These are phyloP conservation scores for Sebastes kiyomatsui DNA, from an alignment of 2,797 vertebrate species.

Conservation along the genomic window DNA sequence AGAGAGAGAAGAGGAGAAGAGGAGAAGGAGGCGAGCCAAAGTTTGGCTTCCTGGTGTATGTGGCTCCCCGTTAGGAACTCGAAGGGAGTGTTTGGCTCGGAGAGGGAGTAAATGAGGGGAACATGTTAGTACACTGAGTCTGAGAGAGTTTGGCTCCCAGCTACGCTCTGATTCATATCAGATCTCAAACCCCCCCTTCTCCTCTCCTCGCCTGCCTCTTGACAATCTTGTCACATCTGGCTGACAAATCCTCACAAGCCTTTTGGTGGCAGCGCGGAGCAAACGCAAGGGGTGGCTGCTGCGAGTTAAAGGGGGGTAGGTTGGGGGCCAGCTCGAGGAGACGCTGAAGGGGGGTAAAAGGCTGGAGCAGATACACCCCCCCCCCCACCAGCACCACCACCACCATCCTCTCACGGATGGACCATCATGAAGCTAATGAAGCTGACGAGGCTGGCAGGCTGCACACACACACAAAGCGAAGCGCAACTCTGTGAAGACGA, in stretches of 20 bases:
- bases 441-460: constrained; percentile 78
- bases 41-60: constrained; percentile 58
- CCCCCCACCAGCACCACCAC: neutral
- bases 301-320: constrained; percentile 13
- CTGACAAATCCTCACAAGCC: constrained; percentile 92
- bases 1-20: neutral
- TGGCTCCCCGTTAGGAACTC: constrained; percentile 71
- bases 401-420: constrained; percentile 68
- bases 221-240: constrained; percentile 94
- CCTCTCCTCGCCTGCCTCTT: constrained; percentile 84
- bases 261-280: constrained; percentile 81
- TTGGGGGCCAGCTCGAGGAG: constrained; percentile 76
- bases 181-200: constrained; percentile 76
- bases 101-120: constrained; percentile 88
- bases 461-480: neutral
- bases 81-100: constrained; percentile 79
- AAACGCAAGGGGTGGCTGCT: constrained; percentile 15
- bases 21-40: constrained; percentile 20
- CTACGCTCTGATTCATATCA: constrained; percentile 93
- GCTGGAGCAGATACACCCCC: constrained; percentile 62
- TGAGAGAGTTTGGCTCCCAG: constrained; percentile 92
- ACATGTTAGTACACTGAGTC: constrained; percentile 91
- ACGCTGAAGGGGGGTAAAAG: constrained; percentile 80
- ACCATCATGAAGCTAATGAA: constrained; percentile 87
- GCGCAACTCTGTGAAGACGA: neutral